Evolutionary conservation across 2,888 invertebrate species (phyloP).

Genomic region (Asteroscopus sphinx): DNA sequence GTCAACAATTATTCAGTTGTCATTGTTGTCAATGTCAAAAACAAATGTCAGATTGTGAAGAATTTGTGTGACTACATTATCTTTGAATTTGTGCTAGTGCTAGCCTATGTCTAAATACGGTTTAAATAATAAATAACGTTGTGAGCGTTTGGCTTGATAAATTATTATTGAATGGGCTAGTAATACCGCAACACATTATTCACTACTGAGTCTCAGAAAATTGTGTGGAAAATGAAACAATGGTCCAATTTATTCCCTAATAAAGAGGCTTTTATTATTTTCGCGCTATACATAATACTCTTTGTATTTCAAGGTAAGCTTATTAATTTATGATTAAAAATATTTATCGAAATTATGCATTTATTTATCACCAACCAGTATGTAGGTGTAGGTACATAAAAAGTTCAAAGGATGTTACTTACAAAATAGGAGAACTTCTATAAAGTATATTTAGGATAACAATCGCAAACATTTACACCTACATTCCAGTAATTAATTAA

Average conservation of each 20-base stretch:
- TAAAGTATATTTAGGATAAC: no score
- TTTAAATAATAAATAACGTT: background rate
- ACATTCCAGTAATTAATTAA: no score
- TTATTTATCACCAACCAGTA: no score
- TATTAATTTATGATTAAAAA: background rate
- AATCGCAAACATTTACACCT: no score
- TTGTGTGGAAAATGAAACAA: slow-evolving; percentile 76
- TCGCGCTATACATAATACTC: slow-evolving; percentile 95
- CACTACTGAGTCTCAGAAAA: slow-evolving; percentile 2
- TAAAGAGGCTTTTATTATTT: slow-evolving; percentile 94
- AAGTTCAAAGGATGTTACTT: no score
- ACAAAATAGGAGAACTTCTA: no score
- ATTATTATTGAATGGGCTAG: slow-evolving; percentile 5
- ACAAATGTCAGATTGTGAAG: no score
- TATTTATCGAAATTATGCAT: no score
- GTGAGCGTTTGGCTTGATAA: background rate
- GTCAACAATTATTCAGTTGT: no score
- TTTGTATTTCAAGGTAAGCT: slow-evolving; percentile 97
- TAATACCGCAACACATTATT: slow-evolving; percentile 2
- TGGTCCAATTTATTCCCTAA: slow-evolving; percentile 95
- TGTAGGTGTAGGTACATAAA: no score
- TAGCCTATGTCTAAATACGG: slow-evolving; percentile 15
- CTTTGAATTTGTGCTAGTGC: background rate
- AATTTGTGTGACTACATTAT: no score
- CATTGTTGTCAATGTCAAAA: no score